These are phyloP conservation scores for Dromaius novaehollandiae DNA, from an alignment of 2,113 vertebrate genomes.

Conservation along the genomic window DNA sequence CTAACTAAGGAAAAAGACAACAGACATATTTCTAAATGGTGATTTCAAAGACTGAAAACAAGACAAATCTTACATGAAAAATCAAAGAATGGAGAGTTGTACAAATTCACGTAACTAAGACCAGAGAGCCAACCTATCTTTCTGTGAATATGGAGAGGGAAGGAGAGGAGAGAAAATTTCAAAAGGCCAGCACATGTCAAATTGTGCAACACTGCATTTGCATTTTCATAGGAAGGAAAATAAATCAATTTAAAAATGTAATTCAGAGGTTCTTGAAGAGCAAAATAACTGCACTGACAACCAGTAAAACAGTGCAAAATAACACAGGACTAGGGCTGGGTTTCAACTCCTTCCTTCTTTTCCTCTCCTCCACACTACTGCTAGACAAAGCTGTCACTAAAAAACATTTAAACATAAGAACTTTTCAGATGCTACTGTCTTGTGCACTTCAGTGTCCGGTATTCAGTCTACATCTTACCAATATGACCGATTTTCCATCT, in stretches of 20 bases:
- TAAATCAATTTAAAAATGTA: background rate
- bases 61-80: background rate
- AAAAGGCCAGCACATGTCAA: background rate
- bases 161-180: background rate
- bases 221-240: background rate
- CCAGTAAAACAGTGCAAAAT: background rate
- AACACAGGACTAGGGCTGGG: background rate
- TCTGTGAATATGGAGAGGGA: background rate
- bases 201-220: background rate
- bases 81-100: background rate
- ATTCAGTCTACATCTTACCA: conserved; percentile 80
- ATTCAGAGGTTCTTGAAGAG: background rate
- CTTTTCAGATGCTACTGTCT: background rate
- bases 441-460: background rate
- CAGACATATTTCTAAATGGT: background rate
- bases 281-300: background rate
- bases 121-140: background rate
- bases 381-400: background rate
- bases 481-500: conserved; percentile 84
- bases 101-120: background rate
- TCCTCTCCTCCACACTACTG: background rate
- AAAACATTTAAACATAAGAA: background rate
- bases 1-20: background rate
- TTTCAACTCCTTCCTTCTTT: background rate
- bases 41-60: background rate